phyloP scores from a whole-genome alignment of 2,797 vertebrate genomes.

The Falco berigora region DNA sequence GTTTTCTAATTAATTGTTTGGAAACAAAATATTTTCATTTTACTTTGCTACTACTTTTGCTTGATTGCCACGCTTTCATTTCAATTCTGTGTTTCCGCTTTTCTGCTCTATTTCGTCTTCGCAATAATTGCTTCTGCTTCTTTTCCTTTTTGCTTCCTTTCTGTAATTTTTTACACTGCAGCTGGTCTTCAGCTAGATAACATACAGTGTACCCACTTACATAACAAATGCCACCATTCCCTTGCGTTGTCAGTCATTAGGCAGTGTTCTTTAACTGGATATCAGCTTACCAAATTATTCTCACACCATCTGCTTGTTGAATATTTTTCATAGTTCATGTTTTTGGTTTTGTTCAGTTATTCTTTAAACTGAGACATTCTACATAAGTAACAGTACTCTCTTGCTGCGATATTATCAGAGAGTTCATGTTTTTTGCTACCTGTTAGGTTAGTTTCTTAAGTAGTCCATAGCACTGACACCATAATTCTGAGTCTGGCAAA shows the following conservation, averaged over 20 bases:
- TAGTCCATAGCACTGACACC: not conserved
- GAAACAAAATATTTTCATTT: constrained; percentile 68
- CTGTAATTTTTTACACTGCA: not conserved
- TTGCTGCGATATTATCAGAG: not conserved
- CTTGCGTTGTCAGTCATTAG: not conserved
- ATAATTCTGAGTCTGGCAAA: not conserved
- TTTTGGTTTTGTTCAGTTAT: constrained; percentile 48
- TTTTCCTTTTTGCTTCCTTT: not conserved
- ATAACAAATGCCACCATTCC: not conserved
- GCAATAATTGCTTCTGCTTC: constrained; percentile 39
- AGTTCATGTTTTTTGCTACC: not conserved
- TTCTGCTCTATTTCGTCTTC: constrained; percentile 14
- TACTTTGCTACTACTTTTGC: constrained; percentile 3
- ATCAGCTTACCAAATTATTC: constrained; percentile 52
- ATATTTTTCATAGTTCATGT: constrained; percentile 46
- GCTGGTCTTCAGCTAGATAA: not conserved
- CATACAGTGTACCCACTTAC: not conserved
- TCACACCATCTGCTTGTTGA: constrained; percentile 63
- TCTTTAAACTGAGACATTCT: constrained; percentile 31
- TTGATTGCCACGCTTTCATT: constrained; percentile 31
- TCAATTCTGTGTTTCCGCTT: constrained; percentile 30
- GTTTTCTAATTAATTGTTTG: constrained; percentile 62
- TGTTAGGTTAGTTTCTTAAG: not conserved
- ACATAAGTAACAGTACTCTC: not conserved
- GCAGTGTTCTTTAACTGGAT: constrained; percentile 37